Base-by-base conservation (phyloP, 2,113 vertebrate genomes). In the Cebus imitator region DNA sequence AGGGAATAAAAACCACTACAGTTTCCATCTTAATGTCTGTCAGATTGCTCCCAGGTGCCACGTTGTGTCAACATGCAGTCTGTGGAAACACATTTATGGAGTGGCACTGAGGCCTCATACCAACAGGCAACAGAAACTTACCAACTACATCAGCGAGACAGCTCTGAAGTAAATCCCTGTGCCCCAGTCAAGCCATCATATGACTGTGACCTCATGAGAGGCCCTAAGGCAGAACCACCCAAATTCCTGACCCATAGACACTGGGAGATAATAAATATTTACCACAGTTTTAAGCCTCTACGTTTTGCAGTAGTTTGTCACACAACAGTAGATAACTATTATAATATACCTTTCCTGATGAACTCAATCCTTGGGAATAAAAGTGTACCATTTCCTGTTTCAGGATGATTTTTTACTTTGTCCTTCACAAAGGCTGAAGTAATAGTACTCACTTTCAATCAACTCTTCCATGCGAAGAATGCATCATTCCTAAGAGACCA, bases 321-420 rank as follows among this genome's bases (percentile, higher is more conserved):
- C 40, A 90, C 32, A 82, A 91, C 70, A 90, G 82, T 25, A 86
- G n/a, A 72, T 43, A 68, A 90, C 35, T 87, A 16, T 14, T 64
- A 32, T 13, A 64, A 78, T 45, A 88, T 8, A 58, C 61, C 85
- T 75, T 96, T 76, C 70, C 68, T 72, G 70, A 84, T 61, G 61
- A 91, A 94, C 32, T 55, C 57, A 72, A 89, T 32, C 30, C 73
- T 93, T 43, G 61, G 57, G 66, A 91, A 86, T 66, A 1, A 78
- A 92, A 86, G 32, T 30, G 7, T 18, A 85, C 20, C 23, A 68
- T 57, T 80, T 78, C 50, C 40, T 81, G 11, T 40, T 88, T 88
- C 70, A 64, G 50, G 90, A 82, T 75, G 37, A 90, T 43, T 88
- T 87, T 94, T 79, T 32, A 84, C 45, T 87, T 88, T 91, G 43